These are phyloP conservation scores for Regulus satrapa DNA, from an alignment of 2,113 vertebrate species.

Conservation along the genomic window DNA sequence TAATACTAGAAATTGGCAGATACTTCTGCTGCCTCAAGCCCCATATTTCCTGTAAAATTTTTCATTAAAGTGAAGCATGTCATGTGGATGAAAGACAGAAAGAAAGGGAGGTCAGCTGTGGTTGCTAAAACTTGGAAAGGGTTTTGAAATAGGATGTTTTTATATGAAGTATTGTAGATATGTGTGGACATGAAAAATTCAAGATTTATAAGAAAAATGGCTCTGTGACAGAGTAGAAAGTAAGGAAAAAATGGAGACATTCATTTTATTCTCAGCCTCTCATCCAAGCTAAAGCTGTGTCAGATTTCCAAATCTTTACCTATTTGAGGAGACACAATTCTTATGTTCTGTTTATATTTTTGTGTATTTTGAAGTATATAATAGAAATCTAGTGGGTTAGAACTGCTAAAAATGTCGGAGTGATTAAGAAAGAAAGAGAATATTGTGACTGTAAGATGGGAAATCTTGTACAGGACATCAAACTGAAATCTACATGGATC, in stretches of 20 bases:
- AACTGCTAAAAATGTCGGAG: background rate
- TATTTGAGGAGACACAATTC: background rate
- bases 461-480: background rate
- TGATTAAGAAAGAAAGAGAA: background rate
- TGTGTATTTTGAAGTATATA: background rate
- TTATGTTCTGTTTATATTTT: background rate
- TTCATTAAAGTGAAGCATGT: background rate
- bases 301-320: background rate
- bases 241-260: background rate
- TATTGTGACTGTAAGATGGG: background rate
- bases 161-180: background rate
- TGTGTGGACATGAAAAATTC: background rate
- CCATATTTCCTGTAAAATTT: background rate
- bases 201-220: background rate
- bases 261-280: background rate
- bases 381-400: background rate
- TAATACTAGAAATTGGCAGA: background rate
- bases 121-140: background rate
- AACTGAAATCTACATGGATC: background rate
- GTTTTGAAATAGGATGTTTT: background rate
- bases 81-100: background rate
- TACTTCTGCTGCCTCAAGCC: background rate
- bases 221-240: background rate
- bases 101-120: background rate
- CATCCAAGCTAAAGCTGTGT: background rate